phyloP scores from a whole-genome alignment of 2,113 vertebrate genomes.

The Condylura cristata region DNA sequence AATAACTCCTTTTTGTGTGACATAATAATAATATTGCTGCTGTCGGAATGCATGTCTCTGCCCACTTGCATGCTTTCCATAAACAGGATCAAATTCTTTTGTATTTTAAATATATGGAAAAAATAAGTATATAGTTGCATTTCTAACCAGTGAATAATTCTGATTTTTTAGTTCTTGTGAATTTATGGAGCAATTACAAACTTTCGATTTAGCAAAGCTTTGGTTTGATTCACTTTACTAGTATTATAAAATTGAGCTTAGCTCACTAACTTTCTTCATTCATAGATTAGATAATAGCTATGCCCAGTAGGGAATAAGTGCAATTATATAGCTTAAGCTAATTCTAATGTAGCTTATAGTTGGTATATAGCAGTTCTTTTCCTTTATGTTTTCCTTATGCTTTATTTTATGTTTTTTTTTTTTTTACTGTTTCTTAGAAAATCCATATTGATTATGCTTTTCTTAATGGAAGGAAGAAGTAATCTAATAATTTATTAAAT shows the following conservation, averaged over 20 bases:
- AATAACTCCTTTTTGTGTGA: slow-evolving; percentile 12
- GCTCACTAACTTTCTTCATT: not conserved
- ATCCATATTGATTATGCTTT: not conserved
- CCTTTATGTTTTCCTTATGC: not conserved
- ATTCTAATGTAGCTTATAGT: not conserved
- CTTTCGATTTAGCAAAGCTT: slow-evolving; percentile 1
- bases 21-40: not conserved
- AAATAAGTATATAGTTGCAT: not conserved
- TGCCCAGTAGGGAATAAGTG: not conserved
- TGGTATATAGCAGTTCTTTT: not conserved
- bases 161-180: not conserved
- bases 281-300: not conserved
- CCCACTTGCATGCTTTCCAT: not conserved
- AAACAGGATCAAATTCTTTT: not conserved
- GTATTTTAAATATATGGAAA: not conserved
- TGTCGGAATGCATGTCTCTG: not conserved
- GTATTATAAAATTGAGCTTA: slow-evolving; percentile 1
- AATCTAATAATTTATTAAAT: not conserved
- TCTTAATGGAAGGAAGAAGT: not conserved
- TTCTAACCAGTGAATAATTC: not conserved
- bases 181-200: not conserved
- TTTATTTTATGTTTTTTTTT: slow-evolving; percentile 51
- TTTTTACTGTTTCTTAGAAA: not conserved
- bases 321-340: not conserved
- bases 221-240: not conserved